Evolutionary conservation across 2,888 invertebrate genomes (phyloP).

Genomic region (Troides oblongomaculatus): DNA sequence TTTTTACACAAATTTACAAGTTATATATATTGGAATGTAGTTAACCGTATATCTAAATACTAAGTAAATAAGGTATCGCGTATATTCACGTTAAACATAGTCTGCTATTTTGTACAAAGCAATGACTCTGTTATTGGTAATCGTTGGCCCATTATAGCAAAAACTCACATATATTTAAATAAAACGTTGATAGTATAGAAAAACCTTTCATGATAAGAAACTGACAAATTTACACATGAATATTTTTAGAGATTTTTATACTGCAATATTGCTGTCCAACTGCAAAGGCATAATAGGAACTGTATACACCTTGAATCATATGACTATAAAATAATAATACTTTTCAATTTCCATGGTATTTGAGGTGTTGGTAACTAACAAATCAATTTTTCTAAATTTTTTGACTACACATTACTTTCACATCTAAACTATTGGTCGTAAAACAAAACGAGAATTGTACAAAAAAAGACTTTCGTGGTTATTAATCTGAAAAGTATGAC

Average conservation of each 20-base stretch:
- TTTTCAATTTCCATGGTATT: constrained; percentile 52
- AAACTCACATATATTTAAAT: not conserved
- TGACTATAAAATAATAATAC: constrained; percentile 36
- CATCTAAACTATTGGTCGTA: not conserved
- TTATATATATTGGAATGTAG: constrained; percentile 58
- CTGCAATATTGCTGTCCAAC: not conserved
- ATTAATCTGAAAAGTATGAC: not conserved
- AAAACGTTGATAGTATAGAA: not conserved
- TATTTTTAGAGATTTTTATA: not conserved
- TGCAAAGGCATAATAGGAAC: constrained; percentile 63
- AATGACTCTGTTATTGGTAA: not conserved
- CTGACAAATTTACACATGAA: not conserved
- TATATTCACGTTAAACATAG: not conserved
- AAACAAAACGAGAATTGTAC: not conserved
- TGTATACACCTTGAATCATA: constrained; percentile 57
- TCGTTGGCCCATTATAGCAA: not conserved
- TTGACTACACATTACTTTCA: not conserved
- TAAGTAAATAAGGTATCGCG: not conserved
- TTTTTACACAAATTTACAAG: constrained; percentile 73
- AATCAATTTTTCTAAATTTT: not conserved
- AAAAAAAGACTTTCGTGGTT: not conserved
- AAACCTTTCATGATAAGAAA: not conserved
- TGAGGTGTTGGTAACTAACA: constrained; percentile 50
- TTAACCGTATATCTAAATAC: constrained; percentile 38
- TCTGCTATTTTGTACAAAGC: not conserved